Conservation (phyloP, 2,797 vertebrate genomes). For the Poecilia wingei region DNA sequence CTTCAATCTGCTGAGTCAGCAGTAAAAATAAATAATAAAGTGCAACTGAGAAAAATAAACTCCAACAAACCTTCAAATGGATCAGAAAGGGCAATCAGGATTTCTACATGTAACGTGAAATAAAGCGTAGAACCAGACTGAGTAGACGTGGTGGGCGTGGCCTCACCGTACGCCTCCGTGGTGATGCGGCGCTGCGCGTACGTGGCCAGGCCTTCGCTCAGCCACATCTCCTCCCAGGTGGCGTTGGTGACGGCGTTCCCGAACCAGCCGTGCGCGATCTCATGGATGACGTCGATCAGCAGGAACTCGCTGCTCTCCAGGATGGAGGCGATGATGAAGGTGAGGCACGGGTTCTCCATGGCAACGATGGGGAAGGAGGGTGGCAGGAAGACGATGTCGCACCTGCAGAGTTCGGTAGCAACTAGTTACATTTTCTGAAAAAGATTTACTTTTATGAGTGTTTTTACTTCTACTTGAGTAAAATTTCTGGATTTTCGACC, state of each 20-base stretch:
- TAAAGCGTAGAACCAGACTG: too few species aligned
- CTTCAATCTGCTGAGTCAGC: too few species aligned
- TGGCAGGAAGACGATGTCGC: slow-evolving; percentile 96
- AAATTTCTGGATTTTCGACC: too few species aligned
- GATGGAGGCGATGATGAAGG: slow-evolving; percentile 97
- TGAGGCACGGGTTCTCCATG: slow-evolving; percentile 98
- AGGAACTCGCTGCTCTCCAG: slow-evolving; percentile 96
- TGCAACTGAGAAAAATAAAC: too few species aligned
- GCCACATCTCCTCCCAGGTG: slow-evolving; percentile 99
- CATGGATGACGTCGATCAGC: slow-evolving; percentile 93
- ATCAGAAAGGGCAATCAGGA: too few species aligned
- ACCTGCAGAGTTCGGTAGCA: slow-evolving; percentile 74
- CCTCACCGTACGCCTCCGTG: slow-evolving; percentile 88
- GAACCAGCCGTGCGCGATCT: slow-evolving; percentile 97
- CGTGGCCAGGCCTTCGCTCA: slow-evolving; percentile 94
- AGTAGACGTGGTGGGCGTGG: too few species aligned
- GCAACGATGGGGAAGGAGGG: slow-evolving; percentile 97
- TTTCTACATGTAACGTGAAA: too few species aligned
- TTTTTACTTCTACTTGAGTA: too few species aligned
- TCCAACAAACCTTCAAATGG: too few species aligned
- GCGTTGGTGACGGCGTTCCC: slow-evolving; percentile 96
- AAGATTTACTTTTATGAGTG: too few species aligned
- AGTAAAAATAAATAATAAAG: too few species aligned
- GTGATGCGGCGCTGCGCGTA: slow-evolving; percentile 97
- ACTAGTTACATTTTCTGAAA: too few species aligned